phyloP scores from a whole-genome alignment of 2,888 invertebrate genomes.

The Altica lythri region DNA sequence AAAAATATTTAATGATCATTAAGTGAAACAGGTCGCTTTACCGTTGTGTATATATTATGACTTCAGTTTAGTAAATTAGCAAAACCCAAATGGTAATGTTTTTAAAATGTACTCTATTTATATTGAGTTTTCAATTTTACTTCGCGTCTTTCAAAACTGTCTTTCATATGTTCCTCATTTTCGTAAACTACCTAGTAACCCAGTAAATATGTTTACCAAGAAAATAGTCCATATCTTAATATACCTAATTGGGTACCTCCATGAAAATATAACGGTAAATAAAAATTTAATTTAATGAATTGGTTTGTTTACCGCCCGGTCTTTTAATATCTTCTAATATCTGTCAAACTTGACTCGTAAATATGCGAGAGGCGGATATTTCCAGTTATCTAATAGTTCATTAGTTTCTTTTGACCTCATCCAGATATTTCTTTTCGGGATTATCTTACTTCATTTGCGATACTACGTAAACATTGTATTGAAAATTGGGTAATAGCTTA shows the following conservation, averaged over 20 bases:
- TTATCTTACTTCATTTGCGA: constrained; percentile 14
- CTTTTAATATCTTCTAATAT: constrained; percentile 22
- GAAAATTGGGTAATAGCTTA: constrained; percentile 20
- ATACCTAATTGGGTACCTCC: constrained; percentile 24
- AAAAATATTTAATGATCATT: no score
- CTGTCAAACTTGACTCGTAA: constrained; percentile 25
- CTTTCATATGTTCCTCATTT: background rate
- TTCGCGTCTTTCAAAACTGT: no score
- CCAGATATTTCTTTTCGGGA: constrained; percentile 10
- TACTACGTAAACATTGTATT: constrained; percentile 15
- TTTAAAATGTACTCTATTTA: no score
- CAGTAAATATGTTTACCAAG: constrained; percentile 8
- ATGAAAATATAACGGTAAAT: constrained; percentile 27
- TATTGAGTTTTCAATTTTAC: no score
- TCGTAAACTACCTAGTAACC: constrained; percentile 3
- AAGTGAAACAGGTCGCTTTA: no score
- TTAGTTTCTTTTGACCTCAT: constrained; percentile 24
- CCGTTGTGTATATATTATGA: no score
- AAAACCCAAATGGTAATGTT: no score
- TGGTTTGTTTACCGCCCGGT: constrained; percentile 30
- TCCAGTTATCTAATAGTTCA: constrained; percentile 21
- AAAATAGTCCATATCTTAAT: constrained; percentile 6
- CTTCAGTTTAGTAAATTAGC: no score
- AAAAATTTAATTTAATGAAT: constrained; percentile 32
- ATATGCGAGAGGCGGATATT: constrained; percentile 20